Base-by-base conservation (phyloP, 92 coral and sea anemone species). In the Epizoanthus stellaris region DNA sequence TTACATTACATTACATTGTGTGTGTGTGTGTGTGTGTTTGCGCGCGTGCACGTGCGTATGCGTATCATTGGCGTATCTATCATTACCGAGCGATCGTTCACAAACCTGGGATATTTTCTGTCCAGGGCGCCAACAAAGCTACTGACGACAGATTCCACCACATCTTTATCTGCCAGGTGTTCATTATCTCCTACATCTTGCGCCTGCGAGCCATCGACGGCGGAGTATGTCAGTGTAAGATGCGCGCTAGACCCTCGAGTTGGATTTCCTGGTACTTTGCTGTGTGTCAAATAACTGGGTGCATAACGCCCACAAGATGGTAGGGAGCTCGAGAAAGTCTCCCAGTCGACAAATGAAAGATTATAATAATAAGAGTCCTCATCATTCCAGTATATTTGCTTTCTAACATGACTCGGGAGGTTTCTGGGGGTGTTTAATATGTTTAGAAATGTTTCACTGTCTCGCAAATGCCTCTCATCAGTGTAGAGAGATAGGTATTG, bases 381-480 rank as follows among this genome's bases (percentile, higher is more conserved):
- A 40, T 30, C 47, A 1, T 75, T 23, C 61, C 34, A 14, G 66
- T 15, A 15, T 6, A 14, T 25, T 45, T 34, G 36, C 23, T 54
- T 36, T 75, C 80, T 75, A 52, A 21, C 64, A 75, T 53, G 65
- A 75, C 65, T 75, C 3, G 80, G 80, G 1, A 75, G 8, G 66
- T 75, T 43, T 75, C 21, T 56, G 13, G 80, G 80, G 19, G 14
- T 25, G 11, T 57, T 23, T 7, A 75, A 9, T 16, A 3, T 36
- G 1, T 38, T 75, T 30, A 6, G 80, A 56, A 30, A 14, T 42
- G 57, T 75, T 16, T 91, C 94, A 6, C 60, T 74, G 15, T 87
- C 89, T 53, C 87, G 86, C 25, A 89, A 21, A 20, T 89, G 90
- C 52, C 87, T 82, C 43, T 94, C 98, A 25, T 91, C 98, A 17